Evolutionary conservation across 2,113 vertebrate genomes (phyloP), one percentile per base, ranked within the genome.

Genomic region (Suricata suricatta): DNA sequence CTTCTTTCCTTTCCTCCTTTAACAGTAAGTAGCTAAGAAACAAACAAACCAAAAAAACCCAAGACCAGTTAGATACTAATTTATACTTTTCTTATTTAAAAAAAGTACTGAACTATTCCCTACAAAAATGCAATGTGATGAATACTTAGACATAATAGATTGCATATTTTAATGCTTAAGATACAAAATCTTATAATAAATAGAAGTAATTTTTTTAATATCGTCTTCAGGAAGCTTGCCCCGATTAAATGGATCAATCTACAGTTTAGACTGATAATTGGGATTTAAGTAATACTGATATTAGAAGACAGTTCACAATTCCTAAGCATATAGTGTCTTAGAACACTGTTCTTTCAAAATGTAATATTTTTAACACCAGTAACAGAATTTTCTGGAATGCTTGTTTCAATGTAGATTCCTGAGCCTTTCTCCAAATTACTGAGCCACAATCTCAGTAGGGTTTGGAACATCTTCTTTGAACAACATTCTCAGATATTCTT

Each of bases 41-140:
- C 60, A 87, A 77, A 77, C 33, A 69, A 31, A 31, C 27, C 23
- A 23, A 86, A 71, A 54, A 25, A 74, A 60, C 60, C 44, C 50
- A 16, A 79, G 38, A n/a, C 47, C n/a, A 23, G 35, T 54, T 57
- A 83, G 41, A 88, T 72, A 80, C 31, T 74, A 89, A 90, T n/a
- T 77, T 60, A 72, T 2, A 85, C 1, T 3, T 69, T 96, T 89
- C 35, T 74, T 47, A 33, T 81, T 27, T 31, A 33, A 69, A 63
- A n/a, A 86, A 92, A 29, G 6, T 27, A 41, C 3, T 72, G 5
- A 80, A 80, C 54, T 74, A 50, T 76, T 60, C 64, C 21, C 64
- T 85, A 74, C 27, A 85, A 97, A 95, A 95, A 52, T 76, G 64
- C 47, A 93, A 69, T 31, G 54, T 54, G 25, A 47, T 41, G 60